A percentile compares a stretch with the other conserved stretches of the same genome.
phyloP scores from a whole-genome alignment of 2,888 invertebrate genomes.

The Sepioteuthis lessoniana region DNA sequence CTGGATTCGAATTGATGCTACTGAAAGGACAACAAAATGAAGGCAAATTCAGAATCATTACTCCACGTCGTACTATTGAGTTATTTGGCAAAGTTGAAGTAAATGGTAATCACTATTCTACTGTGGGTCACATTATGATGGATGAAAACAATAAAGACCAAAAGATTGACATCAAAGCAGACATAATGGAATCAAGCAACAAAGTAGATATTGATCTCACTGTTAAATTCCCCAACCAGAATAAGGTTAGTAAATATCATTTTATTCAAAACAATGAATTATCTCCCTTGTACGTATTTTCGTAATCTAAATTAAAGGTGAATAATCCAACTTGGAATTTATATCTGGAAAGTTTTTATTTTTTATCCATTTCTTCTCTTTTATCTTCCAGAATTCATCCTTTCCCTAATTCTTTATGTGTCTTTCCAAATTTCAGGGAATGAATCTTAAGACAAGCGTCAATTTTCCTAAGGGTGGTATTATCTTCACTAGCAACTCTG shows the following conservation, averaged over 20 bases:
- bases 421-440: background rate
- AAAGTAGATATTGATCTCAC: background rate
- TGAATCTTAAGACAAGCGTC: background rate
- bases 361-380: too few relatives aligned
- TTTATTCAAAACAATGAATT: background rate
- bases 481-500: background rate
- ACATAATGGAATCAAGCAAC: background rate
- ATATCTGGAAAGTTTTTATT: too few relatives aligned
- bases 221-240: slow-evolving; percentile 23
- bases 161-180: background rate
- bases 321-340: background rate
- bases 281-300: background rate
- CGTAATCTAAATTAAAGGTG: background rate
- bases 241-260: background rate
- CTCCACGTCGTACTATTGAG: background rate
- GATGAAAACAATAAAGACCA: background rate
- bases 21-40: background rate
- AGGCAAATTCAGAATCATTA: background rate
- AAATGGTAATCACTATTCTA: background rate
- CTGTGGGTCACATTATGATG: background rate
- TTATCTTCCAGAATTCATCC: too few relatives aligned
- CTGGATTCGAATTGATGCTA: background rate
- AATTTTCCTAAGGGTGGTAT: background rate
- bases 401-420: background rate
- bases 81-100: background rate